Conservation (phyloP, 2,888 invertebrate genomes). For the Miltochrista miniata region DNA sequence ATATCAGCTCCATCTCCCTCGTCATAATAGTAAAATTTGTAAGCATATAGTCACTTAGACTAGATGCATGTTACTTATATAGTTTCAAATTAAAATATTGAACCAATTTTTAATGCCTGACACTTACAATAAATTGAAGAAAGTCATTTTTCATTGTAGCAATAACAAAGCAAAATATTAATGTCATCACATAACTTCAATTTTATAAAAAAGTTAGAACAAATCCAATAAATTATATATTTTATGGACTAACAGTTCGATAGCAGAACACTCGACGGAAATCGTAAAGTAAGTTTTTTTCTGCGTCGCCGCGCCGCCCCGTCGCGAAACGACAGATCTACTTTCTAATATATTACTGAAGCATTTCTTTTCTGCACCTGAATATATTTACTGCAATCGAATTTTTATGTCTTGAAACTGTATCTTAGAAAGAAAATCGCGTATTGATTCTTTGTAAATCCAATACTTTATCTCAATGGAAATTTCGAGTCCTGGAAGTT, state of each 20-base stretch:
- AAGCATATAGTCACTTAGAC: too few species aligned
- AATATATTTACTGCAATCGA: not conserved
- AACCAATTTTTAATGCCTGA: too few species aligned
- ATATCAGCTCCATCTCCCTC: too few species aligned
- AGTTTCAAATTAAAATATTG: not conserved
- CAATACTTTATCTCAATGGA: conserved; percentile 13
- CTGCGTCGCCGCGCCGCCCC: conserved; percentile 61
- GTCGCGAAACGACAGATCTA: conserved; percentile 38
- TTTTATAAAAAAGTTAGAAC: conserved; percentile 55
- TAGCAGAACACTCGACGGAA: conserved; percentile 67
- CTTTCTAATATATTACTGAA: conserved; percentile 21
- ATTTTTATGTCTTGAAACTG: not conserved
- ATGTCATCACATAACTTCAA: conserved; percentile 16
- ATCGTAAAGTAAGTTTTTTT: conserved; percentile 82
- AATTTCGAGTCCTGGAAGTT: too few species aligned
- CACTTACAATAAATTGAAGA: too few species aligned
- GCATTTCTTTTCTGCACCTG: conserved; percentile 11
- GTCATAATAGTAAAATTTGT: too few species aligned
- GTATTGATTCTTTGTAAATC: conserved; percentile 19
- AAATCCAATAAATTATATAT: conserved; percentile 75
- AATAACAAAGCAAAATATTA: conserved; percentile 8
- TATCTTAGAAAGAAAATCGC: conserved; percentile 8
- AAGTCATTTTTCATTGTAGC: too few species aligned
- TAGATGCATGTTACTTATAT: too few species aligned
- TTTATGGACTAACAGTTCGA: conserved; percentile 67